Evolutionary conservation across 2,888 invertebrate species (phyloP).

Genomic region (Stenolophus ochropezus): DNA sequence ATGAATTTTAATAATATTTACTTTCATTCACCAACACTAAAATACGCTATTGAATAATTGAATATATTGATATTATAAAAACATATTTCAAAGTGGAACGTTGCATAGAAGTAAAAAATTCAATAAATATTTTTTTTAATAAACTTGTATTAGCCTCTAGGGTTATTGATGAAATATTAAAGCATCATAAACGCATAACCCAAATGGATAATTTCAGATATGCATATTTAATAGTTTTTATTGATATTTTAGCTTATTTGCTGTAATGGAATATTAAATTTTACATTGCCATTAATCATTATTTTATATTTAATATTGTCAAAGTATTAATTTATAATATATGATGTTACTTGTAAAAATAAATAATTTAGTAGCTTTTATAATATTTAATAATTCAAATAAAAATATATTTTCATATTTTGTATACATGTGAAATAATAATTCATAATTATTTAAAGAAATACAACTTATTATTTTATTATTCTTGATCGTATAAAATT

Average conservation of each 20-base stretch:
- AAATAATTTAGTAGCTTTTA: not conserved
- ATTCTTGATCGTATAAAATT: no score
- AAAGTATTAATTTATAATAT: not conserved
- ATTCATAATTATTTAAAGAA: no score
- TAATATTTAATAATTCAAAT: not conserved
- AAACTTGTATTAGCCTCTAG: not conserved
- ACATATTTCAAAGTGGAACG: not conserved
- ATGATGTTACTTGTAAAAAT: not conserved
- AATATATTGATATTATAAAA: no score
- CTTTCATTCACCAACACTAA: no score
- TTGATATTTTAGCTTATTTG: not conserved
- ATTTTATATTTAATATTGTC: not conserved
- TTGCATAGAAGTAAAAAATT: not conserved
- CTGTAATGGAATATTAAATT: not conserved
- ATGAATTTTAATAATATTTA: not conserved
- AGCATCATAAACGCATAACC: not conserved
- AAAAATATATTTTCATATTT: not conserved
- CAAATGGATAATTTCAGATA: not conserved
- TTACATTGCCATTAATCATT: not conserved
- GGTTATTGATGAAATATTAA: no score
- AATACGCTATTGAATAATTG: no score
- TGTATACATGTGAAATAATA: no score
- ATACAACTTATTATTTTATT: no score
- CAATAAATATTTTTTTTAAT: not conserved
- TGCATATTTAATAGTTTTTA: not conserved